Percentiles rank a stretch among this genome's conserved stretches.
Conservation (phyloP, 2,888 invertebrate genomes). For the Drosophila algonquin region DNA sequence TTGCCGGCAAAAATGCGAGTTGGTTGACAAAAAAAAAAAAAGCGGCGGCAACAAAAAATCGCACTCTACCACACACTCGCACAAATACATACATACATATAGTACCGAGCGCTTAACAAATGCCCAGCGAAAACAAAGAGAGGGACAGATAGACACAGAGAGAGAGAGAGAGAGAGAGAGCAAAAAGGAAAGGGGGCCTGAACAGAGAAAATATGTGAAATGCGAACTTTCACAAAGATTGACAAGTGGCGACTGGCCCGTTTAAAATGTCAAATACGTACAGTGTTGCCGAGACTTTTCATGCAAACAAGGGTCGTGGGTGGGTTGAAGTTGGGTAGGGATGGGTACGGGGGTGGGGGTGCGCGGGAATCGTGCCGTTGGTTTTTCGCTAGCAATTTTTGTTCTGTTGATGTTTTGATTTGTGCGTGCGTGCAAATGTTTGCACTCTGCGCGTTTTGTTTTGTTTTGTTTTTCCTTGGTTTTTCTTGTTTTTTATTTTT, state of each 20-base stretch:
- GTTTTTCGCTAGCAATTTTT: conserved; percentile 59
- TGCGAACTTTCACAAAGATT: conserved; percentile 76
- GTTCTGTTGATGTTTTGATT: conserved; percentile 77
- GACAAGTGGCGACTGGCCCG: conserved; percentile 77
- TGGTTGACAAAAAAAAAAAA: conserved; percentile 44
- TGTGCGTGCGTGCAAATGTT: conserved; percentile 78
- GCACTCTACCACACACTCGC: conserved; percentile 13
- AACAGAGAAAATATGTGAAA: conserved; percentile 70
- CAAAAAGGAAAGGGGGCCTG: conserved; percentile 3
- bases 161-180: background rate
- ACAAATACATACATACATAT: conserved; percentile 14
- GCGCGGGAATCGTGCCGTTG: conserved; percentile 54
- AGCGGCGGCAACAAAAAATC: conserved; percentile 6
- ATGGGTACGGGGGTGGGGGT: background rate
- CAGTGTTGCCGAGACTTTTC: conserved; percentile 73
- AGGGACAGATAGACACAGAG: conserved; percentile 4
- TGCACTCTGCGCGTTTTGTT: conserved; percentile 71
- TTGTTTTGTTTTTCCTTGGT: conserved; percentile 63
- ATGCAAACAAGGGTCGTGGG: conserved; percentile 50
- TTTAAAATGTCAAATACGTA: conserved; percentile 78
- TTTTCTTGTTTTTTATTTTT: conserved; percentile 29
- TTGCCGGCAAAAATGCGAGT: conserved; percentile 64
- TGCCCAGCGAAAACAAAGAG: conserved; percentile 61
- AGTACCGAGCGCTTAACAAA: conserved; percentile 47
- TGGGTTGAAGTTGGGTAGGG: background rate